Conservation (phyloP, 2,888 invertebrate genomes). For the Dynastes hyllus region DNA sequence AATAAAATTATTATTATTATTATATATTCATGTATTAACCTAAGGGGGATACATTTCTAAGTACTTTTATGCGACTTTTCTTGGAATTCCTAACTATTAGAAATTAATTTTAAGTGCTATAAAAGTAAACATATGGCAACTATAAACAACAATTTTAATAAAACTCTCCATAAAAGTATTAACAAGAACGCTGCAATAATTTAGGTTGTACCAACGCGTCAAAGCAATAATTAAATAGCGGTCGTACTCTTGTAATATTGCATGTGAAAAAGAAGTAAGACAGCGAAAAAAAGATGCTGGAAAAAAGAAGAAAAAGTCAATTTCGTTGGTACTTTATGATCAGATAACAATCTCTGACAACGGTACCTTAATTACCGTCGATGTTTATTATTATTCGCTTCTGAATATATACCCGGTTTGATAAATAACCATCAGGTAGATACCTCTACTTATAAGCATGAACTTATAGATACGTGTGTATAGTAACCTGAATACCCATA, state of each 20-base stretch:
- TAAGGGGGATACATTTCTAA: no score
- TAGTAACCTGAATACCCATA: neutral
- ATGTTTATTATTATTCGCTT: conserved; percentile 46
- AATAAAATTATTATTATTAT: no score
- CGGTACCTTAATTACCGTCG: conserved; percentile 39
- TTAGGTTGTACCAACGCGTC: conserved; percentile 5
- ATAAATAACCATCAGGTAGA: conserved; percentile 45
- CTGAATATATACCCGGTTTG: conserved; percentile 36
- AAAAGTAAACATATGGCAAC: no score
- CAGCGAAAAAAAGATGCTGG: neutral
- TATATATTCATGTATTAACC: no score
- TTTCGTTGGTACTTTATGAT: conserved; percentile 31
- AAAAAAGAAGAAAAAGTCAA: conserved; percentile 1
- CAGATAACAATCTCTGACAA: conserved; percentile 47
- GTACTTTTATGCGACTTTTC: no score
- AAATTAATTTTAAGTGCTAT: no score
- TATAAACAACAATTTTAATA: no score
- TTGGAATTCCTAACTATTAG: no score
- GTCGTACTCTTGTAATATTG: conserved; percentile 10
- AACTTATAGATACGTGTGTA: neutral
- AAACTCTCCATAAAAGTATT: neutral
- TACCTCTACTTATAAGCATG: conserved; percentile 12
- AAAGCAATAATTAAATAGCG: conserved; percentile 20
- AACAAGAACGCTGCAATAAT: neutral
- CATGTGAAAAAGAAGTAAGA: neutral